A percentile compares a stretch with the other conserved stretches of the same genome.
These are phyloP conservation scores for Acropternis orthonyx DNA, from an alignment of 2,797 vertebrate genomes.

Conservation along the genomic window DNA sequence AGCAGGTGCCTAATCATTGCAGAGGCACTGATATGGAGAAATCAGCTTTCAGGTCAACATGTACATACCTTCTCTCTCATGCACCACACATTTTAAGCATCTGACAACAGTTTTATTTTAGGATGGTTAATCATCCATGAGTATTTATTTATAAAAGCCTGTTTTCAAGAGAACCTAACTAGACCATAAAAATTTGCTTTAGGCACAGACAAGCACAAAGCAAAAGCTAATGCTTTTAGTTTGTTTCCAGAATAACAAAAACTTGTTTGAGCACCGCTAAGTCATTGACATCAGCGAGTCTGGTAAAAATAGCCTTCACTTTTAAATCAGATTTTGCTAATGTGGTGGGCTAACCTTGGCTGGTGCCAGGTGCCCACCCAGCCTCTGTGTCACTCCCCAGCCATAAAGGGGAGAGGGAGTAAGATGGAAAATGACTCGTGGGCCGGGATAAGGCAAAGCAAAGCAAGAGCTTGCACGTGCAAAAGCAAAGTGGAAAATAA, in stretches of 20 bases:
- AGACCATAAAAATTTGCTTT: conserved; percentile 32
- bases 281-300: neutral
- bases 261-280: neutral
- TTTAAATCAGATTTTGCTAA: neutral
- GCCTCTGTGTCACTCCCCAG: too few relatives aligned
- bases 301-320: conserved; percentile 7
- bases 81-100: neutral
- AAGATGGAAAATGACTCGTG: too few relatives aligned
- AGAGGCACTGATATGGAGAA: neutral
- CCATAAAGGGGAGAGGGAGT: too few relatives aligned
- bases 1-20: neutral
- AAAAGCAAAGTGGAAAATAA: too few relatives aligned
- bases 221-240: neutral
- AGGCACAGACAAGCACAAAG: conserved; percentile 2
- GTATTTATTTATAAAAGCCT: conserved; percentile 34
- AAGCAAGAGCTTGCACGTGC: too few relatives aligned
- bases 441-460: too few relatives aligned
- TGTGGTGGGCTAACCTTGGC: too few relatives aligned
- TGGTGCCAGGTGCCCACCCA: too few relatives aligned
- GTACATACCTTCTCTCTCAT: neutral
- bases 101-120: conserved; percentile 12
- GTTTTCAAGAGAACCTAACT: conserved; percentile 28
- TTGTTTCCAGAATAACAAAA: conserved; percentile 18
- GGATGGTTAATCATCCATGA: neutral
- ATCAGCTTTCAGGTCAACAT: neutral